These are phyloP conservation scores for Corydoras sp. DNA, from an alignment of 2,113 vertebrate genomes.

Conservation along the genomic window DNA sequence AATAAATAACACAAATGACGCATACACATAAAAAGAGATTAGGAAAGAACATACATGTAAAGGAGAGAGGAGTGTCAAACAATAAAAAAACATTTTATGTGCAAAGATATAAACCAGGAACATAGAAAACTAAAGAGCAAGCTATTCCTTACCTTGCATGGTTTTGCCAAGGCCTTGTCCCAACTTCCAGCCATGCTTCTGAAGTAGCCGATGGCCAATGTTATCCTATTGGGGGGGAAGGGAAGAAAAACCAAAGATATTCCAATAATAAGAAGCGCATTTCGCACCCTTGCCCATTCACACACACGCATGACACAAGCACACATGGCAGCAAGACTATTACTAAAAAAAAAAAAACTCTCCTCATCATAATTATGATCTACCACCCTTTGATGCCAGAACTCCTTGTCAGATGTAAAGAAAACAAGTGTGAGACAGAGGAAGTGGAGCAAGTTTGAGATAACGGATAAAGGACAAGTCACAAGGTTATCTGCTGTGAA, in stretches of 20 bases:
- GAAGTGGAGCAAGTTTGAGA: constrained; percentile 15
- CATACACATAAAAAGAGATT: constrained; percentile 20
- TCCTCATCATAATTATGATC: constrained; percentile 49
- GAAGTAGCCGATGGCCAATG: constrained; percentile 98
- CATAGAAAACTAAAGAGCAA: constrained; percentile 1
- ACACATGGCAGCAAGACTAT: constrained; percentile 57
- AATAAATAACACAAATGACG: constrained; percentile 6
- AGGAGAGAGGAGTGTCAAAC: not conserved
- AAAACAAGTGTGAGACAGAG: constrained; percentile 32
- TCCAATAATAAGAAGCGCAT: constrained; percentile 99
- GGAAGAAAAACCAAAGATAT: constrained; percentile 99
- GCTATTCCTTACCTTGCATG: constrained; percentile 88
- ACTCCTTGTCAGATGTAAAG: constrained; percentile 57
- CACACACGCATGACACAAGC: constrained; percentile 52
- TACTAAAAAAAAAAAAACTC: constrained; percentile 53
- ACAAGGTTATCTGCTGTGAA: constrained; percentile 16
- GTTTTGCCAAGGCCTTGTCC: constrained; percentile 97
- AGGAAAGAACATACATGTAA: not conserved
- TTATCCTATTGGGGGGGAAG: constrained; percentile 97
- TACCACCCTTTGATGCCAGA: constrained; percentile 62
- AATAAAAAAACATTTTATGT: too few species aligned
- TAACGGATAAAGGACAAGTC: constrained; percentile 14
- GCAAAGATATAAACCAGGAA: not conserved
- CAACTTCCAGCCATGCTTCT: constrained; percentile 99
- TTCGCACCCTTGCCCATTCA: constrained; percentile 56